Percentiles rank a stretch among this genome's conserved stretches.
Evolutionary conservation across 2,797 vertebrate genomes (phyloP).

Genomic region (Necrosyrtes monachus): DNA sequence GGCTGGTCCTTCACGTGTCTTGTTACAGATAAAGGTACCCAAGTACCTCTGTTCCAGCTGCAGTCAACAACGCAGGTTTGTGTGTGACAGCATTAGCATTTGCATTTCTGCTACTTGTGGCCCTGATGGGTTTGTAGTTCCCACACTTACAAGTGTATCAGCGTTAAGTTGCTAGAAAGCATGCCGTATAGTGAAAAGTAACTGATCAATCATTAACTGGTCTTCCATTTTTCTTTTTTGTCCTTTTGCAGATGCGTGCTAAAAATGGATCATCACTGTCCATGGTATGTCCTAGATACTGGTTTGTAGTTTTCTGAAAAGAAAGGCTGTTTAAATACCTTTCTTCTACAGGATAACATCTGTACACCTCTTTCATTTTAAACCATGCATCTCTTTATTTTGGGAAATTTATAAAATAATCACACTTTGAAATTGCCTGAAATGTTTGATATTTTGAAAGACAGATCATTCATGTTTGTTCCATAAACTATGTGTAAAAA

Average conservation of each 20-base stretch:
- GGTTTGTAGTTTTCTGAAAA: not conserved
- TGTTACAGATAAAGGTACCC: not conserved
- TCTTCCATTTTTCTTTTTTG: not conserved
- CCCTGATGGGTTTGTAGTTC: not conserved
- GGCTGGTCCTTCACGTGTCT: not conserved
- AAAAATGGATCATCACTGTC: slow-evolving; percentile 99
- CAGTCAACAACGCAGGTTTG: rapidly evolving
- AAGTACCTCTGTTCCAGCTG: not conserved
- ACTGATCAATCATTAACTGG: not conserved
- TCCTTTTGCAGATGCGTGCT: slow-evolving; percentile 86
- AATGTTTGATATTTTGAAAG: not conserved
- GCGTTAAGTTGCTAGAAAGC: not conserved
- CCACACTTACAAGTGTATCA: not conserved
- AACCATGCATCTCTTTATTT: not conserved
- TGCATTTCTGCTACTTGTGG: not conserved
- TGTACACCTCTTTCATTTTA: not conserved
- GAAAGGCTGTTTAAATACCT: not conserved
- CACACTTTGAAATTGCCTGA: not conserved
- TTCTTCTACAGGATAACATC: not conserved
- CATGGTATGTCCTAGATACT: slow-evolving; percentile 82
- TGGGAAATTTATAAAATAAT: not conserved
- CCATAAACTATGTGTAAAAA: not conserved
- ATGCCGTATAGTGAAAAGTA: not conserved
- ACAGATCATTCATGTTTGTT: not conserved
- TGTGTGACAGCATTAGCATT: not conserved